phyloP scores from a whole-genome alignment of 2,113 vertebrate species.

The Epinephelus moara region DNA sequence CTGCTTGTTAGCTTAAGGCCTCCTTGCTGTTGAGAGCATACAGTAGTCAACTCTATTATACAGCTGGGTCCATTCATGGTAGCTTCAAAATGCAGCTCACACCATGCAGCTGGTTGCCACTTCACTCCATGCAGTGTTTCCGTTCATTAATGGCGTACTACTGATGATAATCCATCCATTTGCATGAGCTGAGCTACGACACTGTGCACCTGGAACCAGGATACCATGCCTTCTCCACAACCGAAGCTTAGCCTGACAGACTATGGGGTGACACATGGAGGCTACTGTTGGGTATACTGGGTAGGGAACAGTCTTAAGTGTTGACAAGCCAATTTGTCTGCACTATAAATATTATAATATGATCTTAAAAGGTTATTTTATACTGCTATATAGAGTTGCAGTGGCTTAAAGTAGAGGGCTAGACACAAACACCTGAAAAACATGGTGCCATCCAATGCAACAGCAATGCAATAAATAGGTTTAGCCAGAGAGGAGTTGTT shows the following conservation, averaged over 20 bases:
- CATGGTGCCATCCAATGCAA: constrained; percentile 14
- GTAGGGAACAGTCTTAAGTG: not conserved
- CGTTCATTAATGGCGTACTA: constrained; percentile 21
- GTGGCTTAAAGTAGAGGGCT: not conserved
- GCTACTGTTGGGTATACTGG: not conserved
- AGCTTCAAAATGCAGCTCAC: constrained; percentile 53
- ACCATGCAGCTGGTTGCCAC: constrained; percentile 73
- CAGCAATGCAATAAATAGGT: not conserved
- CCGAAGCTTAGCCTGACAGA: constrained; percentile 28
- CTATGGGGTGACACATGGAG: constrained; percentile 20
- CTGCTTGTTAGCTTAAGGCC: not conserved
- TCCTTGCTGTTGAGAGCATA: not conserved
- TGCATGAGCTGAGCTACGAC: constrained; percentile 5
- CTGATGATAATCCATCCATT: constrained; percentile 28
- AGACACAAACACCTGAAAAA: constrained; percentile 28
- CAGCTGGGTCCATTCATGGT: constrained; percentile 4
- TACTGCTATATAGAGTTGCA: not conserved
- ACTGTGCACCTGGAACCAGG: constrained; percentile 4
- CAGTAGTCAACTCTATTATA: not conserved
- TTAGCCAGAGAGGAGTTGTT: not conserved
- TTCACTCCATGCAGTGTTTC: constrained; percentile 66
- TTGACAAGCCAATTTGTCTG: not conserved
- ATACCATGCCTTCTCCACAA: constrained; percentile 41
- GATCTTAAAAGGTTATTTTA: not conserved
- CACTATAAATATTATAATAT: not conserved